Conservation (phyloP, 1,140 invertebrate species). For the Belonocnema kinseyi region DNA sequence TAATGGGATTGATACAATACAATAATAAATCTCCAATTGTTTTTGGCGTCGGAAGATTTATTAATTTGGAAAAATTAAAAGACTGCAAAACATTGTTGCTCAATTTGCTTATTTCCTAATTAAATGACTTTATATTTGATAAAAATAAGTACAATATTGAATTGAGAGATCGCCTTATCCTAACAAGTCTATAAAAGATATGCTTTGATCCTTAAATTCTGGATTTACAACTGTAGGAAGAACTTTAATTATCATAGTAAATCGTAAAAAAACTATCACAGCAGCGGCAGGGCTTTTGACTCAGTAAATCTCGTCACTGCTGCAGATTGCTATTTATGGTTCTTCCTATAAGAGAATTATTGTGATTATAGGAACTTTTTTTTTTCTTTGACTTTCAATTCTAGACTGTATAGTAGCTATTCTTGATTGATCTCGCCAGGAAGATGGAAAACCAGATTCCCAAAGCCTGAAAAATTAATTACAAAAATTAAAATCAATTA, state of each 20-base stretch:
- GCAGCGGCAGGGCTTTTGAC: background rate
- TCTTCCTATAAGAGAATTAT: background rate
- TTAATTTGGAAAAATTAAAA: too few species aligned
- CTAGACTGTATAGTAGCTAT: conserved; percentile 79
- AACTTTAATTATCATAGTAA: background rate
- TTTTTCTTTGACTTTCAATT: background rate
- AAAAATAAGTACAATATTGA: background rate
- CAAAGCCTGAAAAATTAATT: conserved; percentile 75
- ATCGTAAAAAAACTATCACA: background rate
- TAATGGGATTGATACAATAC: too few species aligned
- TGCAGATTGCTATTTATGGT: background rate
- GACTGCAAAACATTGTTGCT: too few species aligned
- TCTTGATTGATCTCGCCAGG: conserved; percentile 79
- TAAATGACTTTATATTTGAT: background rate
- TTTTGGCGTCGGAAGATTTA: too few species aligned
- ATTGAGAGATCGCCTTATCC: background rate
- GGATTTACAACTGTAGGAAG: background rate
- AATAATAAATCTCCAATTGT: too few species aligned
- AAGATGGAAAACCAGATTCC: conserved; percentile 82
- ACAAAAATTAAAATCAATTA: background rate
- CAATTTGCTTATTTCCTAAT: background rate
- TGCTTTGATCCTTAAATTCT: background rate
- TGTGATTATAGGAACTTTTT: background rate
- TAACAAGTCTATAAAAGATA: conserved; percentile 3
- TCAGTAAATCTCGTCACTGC: background rate